Conservation (phyloP, 1,140 invertebrate species). For the Drosophila melanica region DNA sequence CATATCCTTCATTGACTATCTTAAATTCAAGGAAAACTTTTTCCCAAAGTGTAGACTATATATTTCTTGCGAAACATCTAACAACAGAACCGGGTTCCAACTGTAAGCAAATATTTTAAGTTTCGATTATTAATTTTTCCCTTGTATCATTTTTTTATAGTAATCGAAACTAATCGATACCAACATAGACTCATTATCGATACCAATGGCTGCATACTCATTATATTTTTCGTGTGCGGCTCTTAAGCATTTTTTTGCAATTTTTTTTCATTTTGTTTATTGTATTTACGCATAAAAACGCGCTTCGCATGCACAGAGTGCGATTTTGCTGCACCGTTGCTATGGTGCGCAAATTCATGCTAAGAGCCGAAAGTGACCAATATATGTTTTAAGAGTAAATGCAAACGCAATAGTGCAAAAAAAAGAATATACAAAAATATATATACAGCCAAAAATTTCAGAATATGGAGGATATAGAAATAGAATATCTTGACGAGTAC, state of each 20-base stretch:
- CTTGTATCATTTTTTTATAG: too few relatives aligned
- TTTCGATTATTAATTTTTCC: too few relatives aligned
- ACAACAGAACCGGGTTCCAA: too few relatives aligned
- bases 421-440: conserved; percentile 10
- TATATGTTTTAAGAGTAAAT: conserved; percentile 13
- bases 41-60: too few relatives aligned
- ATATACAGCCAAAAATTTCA: neutral
- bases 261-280: neutral
- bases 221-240: conserved; percentile 19
- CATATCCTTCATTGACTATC: too few relatives aligned
- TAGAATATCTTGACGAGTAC: conserved; percentile 73
- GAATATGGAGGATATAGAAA: conserved; percentile 71
- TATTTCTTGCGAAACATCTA: too few relatives aligned
- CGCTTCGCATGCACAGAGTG: neutral
- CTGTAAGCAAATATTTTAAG: too few relatives aligned
- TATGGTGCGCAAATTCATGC: conserved; percentile 8
- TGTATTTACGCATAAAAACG: neutral
- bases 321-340: neutral
- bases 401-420: conserved; percentile 2
- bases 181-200: neutral
- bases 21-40: too few relatives aligned
- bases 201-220: conserved; percentile 5
- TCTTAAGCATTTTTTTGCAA: conserved; percentile 4
- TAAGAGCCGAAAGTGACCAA: neutral
- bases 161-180: neutral